These are phyloP conservation scores for Pristionchus fissidentatus DNA, from an alignment of 2,888 invertebrate species.

Conservation along the genomic window DNA sequence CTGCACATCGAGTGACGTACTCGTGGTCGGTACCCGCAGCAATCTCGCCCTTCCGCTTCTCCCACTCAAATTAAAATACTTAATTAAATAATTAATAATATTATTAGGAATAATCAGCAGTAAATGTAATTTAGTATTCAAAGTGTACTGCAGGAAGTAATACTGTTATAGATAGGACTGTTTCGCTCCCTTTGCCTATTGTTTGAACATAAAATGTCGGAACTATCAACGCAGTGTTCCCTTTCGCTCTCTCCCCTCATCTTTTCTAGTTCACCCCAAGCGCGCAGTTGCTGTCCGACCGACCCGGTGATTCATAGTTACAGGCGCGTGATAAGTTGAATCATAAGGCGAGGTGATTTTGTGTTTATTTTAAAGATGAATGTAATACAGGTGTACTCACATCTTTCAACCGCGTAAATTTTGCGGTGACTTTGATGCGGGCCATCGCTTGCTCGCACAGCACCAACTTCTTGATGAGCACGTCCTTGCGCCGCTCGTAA, in stretches of 20 bases:
- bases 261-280: too few relatives aligned
- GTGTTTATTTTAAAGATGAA: background rate
- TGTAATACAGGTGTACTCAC: background rate
- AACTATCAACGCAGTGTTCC: too few relatives aligned
- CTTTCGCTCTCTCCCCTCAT: too few relatives aligned
- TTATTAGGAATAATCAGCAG: too few relatives aligned
- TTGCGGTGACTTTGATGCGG: background rate
- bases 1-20: background rate
- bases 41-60: background rate
- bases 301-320: too few relatives aligned
- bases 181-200: too few relatives aligned
- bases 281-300: too few relatives aligned
- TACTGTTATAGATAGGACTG: too few relatives aligned
- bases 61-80: background rate
- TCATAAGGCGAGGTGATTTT: background rate
- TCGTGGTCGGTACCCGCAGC: background rate
- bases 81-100: background rate
- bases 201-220: too few relatives aligned
- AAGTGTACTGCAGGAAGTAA: too few relatives aligned
- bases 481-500: constrained; percentile 22
- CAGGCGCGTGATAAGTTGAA: too few relatives aligned
- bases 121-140: too few relatives aligned
- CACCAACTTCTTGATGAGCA: background rate
- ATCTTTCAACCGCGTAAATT: background rate
- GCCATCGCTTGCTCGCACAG: constrained; percentile 9